A percentile compares a stretch with the other conserved stretches of the same genome.
Conservation (phyloP, 2,797 vertebrate species). For the Rousettus madagascariensis region DNA sequence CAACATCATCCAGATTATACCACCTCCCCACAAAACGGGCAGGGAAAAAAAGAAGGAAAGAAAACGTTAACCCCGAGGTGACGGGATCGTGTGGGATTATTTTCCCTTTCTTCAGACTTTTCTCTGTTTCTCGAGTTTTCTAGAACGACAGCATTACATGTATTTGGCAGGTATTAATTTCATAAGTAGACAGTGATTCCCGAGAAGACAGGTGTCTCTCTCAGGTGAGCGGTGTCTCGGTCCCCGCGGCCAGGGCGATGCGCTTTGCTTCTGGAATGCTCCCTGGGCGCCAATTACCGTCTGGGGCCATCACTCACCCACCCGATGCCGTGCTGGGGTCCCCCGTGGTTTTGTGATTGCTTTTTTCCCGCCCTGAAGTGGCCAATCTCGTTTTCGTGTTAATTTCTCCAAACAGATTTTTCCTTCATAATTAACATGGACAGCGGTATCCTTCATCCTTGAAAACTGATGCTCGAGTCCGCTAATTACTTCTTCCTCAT, state of each 20-base stretch:
- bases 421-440: slow-evolving; percentile 48
- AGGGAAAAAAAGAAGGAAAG: fast-evolving
- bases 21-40: neutral
- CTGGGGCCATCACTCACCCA: neutral
- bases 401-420: slow-evolving; percentile 66
- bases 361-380: slow-evolving; percentile 59
- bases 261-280: neutral
- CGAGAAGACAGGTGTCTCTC: neutral
- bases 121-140: neutral
- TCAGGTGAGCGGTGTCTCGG: neutral
- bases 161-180: neutral
- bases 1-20: fast-evolving
- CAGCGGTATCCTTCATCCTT: slow-evolving; percentile 38
- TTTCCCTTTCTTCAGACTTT: neutral
- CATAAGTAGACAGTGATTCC: neutral
- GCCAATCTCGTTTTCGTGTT: slow-evolving; percentile 11
- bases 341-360: slow-evolving; percentile 39
- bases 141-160: neutral
- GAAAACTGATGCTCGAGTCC: slow-evolving; percentile 1
- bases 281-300: neutral
- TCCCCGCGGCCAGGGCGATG: neutral
- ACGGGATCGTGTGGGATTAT: neutral
- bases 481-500: slow-evolving; percentile 43
- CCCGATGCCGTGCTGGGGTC: neutral
- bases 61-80: fast-evolving